phyloP scores from a whole-genome alignment of 2,888 invertebrate genomes.

The Serrognathus titanus region DNA sequence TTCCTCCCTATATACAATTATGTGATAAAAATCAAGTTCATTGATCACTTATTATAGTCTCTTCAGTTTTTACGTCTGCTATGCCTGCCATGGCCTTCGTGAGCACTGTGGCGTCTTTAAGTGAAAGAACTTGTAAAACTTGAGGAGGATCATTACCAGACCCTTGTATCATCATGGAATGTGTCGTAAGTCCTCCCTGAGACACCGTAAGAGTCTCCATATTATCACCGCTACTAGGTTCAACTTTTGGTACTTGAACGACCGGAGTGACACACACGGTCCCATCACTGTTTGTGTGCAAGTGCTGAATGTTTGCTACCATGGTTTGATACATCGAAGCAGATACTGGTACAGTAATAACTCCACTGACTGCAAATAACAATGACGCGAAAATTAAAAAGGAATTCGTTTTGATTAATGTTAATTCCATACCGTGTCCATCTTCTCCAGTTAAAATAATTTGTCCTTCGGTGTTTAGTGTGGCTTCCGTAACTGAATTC shows the following conservation, averaged over 20 bases:
- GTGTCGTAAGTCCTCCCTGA: slow-evolving; percentile 64
- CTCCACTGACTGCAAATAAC: slow-evolving; percentile 72
- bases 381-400: neutral
- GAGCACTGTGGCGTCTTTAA: slow-evolving; percentile 79
- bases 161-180: slow-evolving; percentile 79
- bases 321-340: slow-evolving; percentile 96
- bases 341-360: slow-evolving; percentile 93
- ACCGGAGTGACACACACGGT: slow-evolving; percentile 81
- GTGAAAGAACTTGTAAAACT: slow-evolving; percentile 77
- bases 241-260: slow-evolving; percentile 73
- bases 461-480: slow-evolving; percentile 89
- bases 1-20: neutral
- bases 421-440: slow-evolving; percentile 69
- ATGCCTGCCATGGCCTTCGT: slow-evolving; percentile 75
- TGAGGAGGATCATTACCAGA: slow-evolving; percentile 69
- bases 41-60: slow-evolving; percentile 56
- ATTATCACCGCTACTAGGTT: slow-evolving; percentile 66
- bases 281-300: slow-evolving; percentile 70
- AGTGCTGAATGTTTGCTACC: slow-evolving; percentile 83
- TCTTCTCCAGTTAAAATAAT: slow-evolving; percentile 93
- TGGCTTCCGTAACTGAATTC: slow-evolving; percentile 84
- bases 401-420: neutral
- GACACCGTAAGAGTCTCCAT: slow-evolving; percentile 72
- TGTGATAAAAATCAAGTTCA: neutral
- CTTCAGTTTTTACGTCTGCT: slow-evolving; percentile 70